Conservation (phyloP, 2,888 invertebrate species). For the Dasypolia templi region DNA sequence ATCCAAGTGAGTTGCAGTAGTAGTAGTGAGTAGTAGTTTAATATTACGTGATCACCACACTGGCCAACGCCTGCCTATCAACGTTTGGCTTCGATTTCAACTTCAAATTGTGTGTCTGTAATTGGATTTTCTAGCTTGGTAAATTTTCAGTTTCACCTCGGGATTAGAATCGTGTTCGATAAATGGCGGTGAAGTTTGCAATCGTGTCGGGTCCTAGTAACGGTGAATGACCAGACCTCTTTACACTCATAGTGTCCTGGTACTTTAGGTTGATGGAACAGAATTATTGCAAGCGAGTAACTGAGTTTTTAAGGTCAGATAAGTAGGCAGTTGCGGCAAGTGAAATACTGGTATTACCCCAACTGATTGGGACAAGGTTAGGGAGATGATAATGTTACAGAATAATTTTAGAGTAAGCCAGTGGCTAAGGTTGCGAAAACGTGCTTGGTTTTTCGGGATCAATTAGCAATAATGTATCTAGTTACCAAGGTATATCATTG, state of each 20-base stretch:
- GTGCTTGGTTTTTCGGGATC: not conserved
- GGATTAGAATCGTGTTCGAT: constrained; percentile 57
- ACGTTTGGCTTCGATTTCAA: constrained; percentile 26
- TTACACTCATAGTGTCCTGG: constrained; percentile 24
- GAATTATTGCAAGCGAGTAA: not conserved
- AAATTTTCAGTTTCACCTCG: constrained; percentile 53
- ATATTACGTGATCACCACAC: constrained; percentile 3
- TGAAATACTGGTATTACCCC: too few species aligned
- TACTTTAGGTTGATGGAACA: constrained; percentile 28
- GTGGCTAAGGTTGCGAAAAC: too few species aligned
- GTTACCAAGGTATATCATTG: too few species aligned
- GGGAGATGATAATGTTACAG: not conserved
- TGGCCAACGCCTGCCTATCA: constrained; percentile 24
- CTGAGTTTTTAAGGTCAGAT: not conserved
- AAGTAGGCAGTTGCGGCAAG: not conserved
- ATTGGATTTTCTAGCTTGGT: constrained; percentile 55
- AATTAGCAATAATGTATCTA: not conserved
- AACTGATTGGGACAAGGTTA: too few species aligned
- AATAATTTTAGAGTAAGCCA: not conserved
- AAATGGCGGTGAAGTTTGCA: constrained; percentile 54
- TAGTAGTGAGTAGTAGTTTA: too few species aligned
- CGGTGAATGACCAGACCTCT: constrained; percentile 23
- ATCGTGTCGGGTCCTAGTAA: constrained; percentile 42
- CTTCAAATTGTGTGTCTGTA: constrained; percentile 29
- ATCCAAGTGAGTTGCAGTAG: too few species aligned